Base-by-base conservation (phyloP, 2,888 invertebrate genomes). In the Slavum lentiscoides region DNA sequence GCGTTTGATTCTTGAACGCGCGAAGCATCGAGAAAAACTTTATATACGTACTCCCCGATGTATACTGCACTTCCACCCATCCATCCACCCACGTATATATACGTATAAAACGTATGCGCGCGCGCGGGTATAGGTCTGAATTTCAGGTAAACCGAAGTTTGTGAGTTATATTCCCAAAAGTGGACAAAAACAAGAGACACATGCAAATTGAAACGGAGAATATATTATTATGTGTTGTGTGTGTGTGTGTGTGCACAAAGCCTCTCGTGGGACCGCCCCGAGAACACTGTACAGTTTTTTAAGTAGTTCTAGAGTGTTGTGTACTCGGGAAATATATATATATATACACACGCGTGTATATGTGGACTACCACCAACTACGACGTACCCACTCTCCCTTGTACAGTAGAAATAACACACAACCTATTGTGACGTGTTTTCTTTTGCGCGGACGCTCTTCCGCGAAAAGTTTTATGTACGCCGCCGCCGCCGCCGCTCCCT, bases 121-220 rank as follows among this genome's bases (percentile, higher is more conserved):
- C 53, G 43, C 23, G 15, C 53, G 39, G 30, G 23, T 43, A 11
- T 61, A 77, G 77, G 62, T 70, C 62, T 70, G 77, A 49, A 80
- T 80, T 80, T 80, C 77, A 80, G 77, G 77, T 80, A 80, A 80
- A 80, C 77, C 77, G 77, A 80, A 80, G 62, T 80, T 80, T 80
- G 77, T 80, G 77, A 80, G 70, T 80, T 80, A 80, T 80, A 80
- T 80, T 80, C 77, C 77, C 77, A 80, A 62, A 80, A 80, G 77
- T 80, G 77, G 77, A 70, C 77, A 80, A 80, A 80, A 80, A 80
- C 77, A 80, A 80, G 77, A 69, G 77, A 80, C 77, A 80, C 77
- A 80, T 80, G 77, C 70, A 80, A 80, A 80, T 80, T 80, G 77
- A 80, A 80, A 80, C 77, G 37, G 61, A 72, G 77, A 64, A 69